Evolutionary conservation across 2,113 vertebrate species (phyloP).

Genomic region (Burhinus oedicnemus): DNA sequence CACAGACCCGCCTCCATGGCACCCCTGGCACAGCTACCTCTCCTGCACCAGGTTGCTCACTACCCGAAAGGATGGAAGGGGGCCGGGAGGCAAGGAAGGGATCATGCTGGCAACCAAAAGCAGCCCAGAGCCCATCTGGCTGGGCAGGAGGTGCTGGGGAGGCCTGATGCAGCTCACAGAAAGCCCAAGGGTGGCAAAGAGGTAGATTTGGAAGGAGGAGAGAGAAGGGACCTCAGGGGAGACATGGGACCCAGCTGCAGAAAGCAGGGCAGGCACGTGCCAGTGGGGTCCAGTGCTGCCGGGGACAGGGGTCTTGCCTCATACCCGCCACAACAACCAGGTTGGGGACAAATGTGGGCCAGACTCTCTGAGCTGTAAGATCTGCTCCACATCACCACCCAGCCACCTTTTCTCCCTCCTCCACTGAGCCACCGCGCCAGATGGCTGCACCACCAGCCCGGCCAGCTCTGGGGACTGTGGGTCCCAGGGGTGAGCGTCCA

Average conservation of each 20-base stretch:
- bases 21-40: background rate
- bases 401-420: background rate
- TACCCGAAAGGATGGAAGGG: background rate
- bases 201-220: background rate
- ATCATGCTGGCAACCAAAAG: background rate
- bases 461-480: too few relatives aligned
- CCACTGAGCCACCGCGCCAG: accelerated
- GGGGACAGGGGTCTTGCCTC: accelerated
- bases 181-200: background rate
- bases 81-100: background rate
- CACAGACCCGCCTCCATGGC: accelerated
- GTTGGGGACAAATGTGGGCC: accelerated
- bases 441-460: background rate
- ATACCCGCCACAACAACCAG: background rate
- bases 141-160: background rate
- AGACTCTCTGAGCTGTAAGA: background rate
- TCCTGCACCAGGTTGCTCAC: background rate
- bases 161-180: background rate
- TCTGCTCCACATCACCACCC: background rate
- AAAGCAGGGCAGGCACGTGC: background rate
- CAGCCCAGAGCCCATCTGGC: background rate
- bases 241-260: background rate
- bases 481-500: accelerated
- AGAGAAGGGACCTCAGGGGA: background rate
- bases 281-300: accelerated